Percentiles rank a stretch among this genome's conserved stretches.
Evolutionary conservation across 64 coral and sea anemone species (phyloP).

Genomic region (Montipora efflorescens): DNA sequence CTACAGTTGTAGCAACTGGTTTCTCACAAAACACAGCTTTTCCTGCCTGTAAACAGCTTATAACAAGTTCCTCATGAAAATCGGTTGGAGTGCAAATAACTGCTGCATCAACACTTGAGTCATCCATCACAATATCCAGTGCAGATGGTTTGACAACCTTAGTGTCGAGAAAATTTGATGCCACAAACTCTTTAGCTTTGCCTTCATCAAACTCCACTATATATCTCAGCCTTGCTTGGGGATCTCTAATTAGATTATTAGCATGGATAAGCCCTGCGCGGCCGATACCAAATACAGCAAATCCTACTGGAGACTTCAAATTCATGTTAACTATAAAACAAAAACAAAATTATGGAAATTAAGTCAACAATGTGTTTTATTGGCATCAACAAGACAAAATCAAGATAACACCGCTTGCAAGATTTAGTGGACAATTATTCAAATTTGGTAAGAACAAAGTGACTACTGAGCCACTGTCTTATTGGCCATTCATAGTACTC

Average conservation of each 20-base stretch:
- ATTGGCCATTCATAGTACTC: no score
- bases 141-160: slow-evolving; percentile 54
- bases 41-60: slow-evolving; percentile 72
- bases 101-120: slow-evolving; percentile 61
- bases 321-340: slow-evolving; percentile 8
- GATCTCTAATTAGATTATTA: slow-evolving; percentile 52
- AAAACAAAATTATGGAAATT: neutral
- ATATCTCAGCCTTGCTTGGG: slow-evolving; percentile 73
- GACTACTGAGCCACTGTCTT: no score
- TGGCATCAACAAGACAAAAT: no score
- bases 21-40: slow-evolving; percentile 99
- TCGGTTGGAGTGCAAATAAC: slow-evolving; percentile 84
- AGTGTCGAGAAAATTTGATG: slow-evolving; percentile 49
- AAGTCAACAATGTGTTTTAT: no score
- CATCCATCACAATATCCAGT: slow-evolving; percentile 35
- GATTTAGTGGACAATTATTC: no score
- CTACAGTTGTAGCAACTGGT: slow-evolving; percentile 67
- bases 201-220: slow-evolving; percentile 80
- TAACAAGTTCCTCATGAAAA: slow-evolving; percentile 70
- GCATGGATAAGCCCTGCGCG: slow-evolving; percentile 86
- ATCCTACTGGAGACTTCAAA: neutral
- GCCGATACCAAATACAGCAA: slow-evolving; percentile 80
- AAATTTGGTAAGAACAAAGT: no score
- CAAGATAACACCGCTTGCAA: no score
- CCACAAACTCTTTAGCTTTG: slow-evolving; percentile 72